Conservation (phyloP, 2,797 vertebrate genomes). For the Notolabrus celidotus region DNA sequence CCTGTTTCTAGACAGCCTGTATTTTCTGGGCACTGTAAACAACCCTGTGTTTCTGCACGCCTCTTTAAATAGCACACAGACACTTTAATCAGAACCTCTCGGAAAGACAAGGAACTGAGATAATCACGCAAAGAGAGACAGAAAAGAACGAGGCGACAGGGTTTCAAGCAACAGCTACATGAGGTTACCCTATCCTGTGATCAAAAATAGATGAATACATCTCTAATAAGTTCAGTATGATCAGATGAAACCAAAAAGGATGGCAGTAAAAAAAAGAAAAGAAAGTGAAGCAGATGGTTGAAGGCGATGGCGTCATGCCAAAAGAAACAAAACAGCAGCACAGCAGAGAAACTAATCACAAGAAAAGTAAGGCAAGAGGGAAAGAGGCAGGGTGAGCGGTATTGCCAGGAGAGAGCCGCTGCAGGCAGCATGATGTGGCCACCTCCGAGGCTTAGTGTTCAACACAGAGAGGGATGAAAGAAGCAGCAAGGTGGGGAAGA, state of each 20-base stretch:
- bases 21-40: constrained; percentile 77
- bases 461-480: constrained; percentile 10
- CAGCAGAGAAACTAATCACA: constrained; percentile 46
- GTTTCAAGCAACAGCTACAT: constrained; percentile 2
- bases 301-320: constrained; percentile 64
- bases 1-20: constrained; percentile 81
- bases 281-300: constrained; percentile 72
- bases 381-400: constrained; percentile 20
- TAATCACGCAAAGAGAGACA: constrained; percentile 23
- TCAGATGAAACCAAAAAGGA: constrained; percentile 27
- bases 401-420: constrained; percentile 29
- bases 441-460: constrained; percentile 41
- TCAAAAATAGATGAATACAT: constrained; percentile 41
- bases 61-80: constrained; percentile 80
- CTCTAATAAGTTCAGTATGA: constrained; percentile 22
- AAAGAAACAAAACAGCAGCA: constrained; percentile 62
- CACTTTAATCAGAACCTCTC: constrained; percentile 62
- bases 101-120: constrained; percentile 54
- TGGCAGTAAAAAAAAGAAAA: constrained; percentile 9
- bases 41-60: constrained; percentile 64
- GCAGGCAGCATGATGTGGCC: constrained; percentile 56
- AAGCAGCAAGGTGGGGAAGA: constrained; percentile 18
- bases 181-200: constrained; percentile 23
- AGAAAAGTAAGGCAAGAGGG: constrained; percentile 31
- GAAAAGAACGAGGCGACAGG: constrained; percentile 4